phyloP scores from a whole-genome alignment of 2,113 vertebrate genomes.

The Ctenomys sociabilis region DNA sequence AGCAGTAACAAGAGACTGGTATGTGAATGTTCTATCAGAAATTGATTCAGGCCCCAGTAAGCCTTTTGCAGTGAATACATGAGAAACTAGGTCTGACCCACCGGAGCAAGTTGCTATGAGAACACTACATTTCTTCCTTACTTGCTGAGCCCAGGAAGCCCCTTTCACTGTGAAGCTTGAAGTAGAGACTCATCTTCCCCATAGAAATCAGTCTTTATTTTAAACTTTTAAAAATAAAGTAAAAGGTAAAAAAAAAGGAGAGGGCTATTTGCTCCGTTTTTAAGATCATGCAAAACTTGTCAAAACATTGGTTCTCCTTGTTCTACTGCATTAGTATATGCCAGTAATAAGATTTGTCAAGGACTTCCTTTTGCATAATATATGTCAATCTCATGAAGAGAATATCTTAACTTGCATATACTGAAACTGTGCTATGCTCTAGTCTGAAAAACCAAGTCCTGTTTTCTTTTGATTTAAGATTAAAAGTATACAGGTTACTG shows the following conservation, averaged over 20 bases:
- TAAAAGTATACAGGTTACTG: constrained; percentile 7
- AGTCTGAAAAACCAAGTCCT: constrained; percentile 50
- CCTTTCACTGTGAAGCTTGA: constrained; percentile 29
- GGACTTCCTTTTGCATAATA: constrained; percentile 37
- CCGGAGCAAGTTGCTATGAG: constrained; percentile 3
- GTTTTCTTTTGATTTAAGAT: constrained; percentile 42
- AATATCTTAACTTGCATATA: constrained; percentile 40
- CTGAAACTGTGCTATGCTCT: constrained; percentile 28
- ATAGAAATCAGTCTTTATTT: neutral
- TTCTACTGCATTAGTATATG: constrained; percentile 34
- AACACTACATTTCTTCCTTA: constrained; percentile 23
- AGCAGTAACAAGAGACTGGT: constrained; percentile 21
- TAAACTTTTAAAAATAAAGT: neutral
- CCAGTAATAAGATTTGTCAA: constrained; percentile 52
- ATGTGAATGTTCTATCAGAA: neutral
- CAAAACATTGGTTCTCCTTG: constrained; percentile 18
- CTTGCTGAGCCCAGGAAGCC: neutral
- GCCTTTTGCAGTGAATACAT: neutral
- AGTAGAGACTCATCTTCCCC: constrained; percentile 1
- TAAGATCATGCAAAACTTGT: constrained; percentile 36
- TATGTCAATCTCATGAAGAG: constrained; percentile 13
- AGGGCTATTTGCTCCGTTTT: constrained; percentile 34
- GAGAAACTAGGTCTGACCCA: neutral
- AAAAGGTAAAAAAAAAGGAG: constrained; percentile 59
- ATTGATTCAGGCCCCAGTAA: neutral